These are phyloP conservation scores for Nephila pilipes DNA, from an alignment of 1,140 invertebrate genomes.

Conservation along the genomic window DNA sequence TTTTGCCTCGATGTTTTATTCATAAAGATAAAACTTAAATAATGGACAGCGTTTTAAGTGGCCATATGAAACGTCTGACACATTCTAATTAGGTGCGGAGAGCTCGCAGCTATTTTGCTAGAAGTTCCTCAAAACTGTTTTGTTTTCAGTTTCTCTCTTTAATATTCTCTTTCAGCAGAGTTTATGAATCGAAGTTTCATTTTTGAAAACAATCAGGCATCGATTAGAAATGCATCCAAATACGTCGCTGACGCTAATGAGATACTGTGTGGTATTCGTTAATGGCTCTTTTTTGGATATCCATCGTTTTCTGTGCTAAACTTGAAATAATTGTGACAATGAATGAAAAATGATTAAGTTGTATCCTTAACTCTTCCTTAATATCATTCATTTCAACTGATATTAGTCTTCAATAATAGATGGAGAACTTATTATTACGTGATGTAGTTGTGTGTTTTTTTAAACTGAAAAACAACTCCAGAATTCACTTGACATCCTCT, in stretches of 20 bases:
- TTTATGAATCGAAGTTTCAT: background rate
- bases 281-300: too few species aligned
- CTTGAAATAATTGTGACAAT: too few species aligned
- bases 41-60: slow-evolving; percentile 74
- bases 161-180: background rate
- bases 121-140: slow-evolving; percentile 50
- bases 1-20: slow-evolving; percentile 66
- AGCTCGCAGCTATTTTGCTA: slow-evolving; percentile 29
- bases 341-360: too few species aligned
- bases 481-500: too few species aligned
- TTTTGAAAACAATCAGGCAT: slow-evolving; percentile 1
- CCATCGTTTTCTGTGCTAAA: too few species aligned
- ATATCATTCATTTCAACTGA: too few species aligned
- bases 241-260: background rate
- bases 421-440: too few species aligned
- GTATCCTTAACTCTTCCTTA: too few species aligned
- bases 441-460: too few species aligned
- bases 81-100: slow-evolving; percentile 72
- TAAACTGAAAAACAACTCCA: too few species aligned
- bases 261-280: background rate
- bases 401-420: too few species aligned
- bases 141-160: background rate
- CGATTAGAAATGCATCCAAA: background rate
- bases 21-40: slow-evolving; percentile 76
- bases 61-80: slow-evolving; percentile 68